Base-by-base conservation (phyloP, 2,113 vertebrate species). In the Plecotus auritus region DNA sequence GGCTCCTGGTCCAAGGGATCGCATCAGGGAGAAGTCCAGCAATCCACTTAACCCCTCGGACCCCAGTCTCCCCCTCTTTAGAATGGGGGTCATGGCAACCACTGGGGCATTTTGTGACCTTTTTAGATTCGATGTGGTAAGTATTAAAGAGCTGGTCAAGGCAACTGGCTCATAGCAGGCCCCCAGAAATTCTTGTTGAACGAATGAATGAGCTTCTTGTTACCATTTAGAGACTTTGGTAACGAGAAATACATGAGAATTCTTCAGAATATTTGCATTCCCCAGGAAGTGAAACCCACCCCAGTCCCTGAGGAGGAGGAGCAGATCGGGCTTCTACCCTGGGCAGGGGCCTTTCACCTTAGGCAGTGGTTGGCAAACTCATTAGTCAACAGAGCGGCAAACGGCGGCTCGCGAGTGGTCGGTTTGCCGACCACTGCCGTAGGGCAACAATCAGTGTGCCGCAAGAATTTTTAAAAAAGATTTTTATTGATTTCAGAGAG, bases 361-460 rank as follows among this genome's bases (percentile, higher is more conserved):
- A n/a, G n/a, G n/a, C n/a, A n/a, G n/a, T n/a, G n/a, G n/a, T n/a
- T n/a, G n/a, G n/a, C n/a, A n/a, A n/a, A n/a, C n/a, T n/a, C n/a
- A n/a, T n/a, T n/a, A n/a, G n/a, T n/a, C n/a, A n/a, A n/a, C n/a
- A n/a, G n/a, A n/a, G n/a, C n/a, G n/a, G n/a, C n/a, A n/a, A n/a
- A n/a, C n/a, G n/a, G n/a, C n/a, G n/a, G n/a, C n/a, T n/a, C n/a
- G n/a, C n/a, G n/a, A n/a, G n/a, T n/a, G n/a, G n/a, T n/a, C n/a
- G n/a, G n/a, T n/a, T n/a, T n/a, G n/a, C n/a, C n/a, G n/a, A n/a
- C n/a, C n/a, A n/a, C n/a, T n/a, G n/a, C n/a, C n/a, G n/a, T n/a
- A 32, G 2, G 30, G 17, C 11, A 47, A 17, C 2, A 2, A 5
- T 32, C 2, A 2, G 74, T 6, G 42, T 18, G 42, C 42, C 0